Percentiles rank a stretch among this genome's conserved stretches.
Conservation (phyloP, 2,113 vertebrate genomes). For the Gallinago media region DNA sequence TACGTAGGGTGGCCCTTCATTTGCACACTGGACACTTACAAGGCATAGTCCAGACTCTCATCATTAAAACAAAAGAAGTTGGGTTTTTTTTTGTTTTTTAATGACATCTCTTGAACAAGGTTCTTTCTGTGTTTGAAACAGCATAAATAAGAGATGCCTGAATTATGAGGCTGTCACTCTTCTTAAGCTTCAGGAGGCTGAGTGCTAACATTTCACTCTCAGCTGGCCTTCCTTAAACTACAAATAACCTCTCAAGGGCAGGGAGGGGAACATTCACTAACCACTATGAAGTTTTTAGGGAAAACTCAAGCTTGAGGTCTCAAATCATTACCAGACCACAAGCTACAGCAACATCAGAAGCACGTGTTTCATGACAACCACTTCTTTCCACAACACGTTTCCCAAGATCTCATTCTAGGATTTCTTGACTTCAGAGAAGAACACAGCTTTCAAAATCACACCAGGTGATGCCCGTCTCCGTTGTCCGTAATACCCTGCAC, state of each 20-base stretch:
- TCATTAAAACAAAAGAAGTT: conserved; percentile 51
- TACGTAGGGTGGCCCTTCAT: conserved; percentile 10
- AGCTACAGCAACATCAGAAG: not conserved
- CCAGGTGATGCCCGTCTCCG: not conserved
- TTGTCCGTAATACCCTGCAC: rapidly evolving
- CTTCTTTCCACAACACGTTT: not conserved
- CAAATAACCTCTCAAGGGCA: not conserved
- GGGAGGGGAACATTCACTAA: not conserved
- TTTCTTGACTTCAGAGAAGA: not conserved
- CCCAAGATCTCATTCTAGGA: not conserved
- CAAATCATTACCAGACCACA: not conserved
- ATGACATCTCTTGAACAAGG: conserved; percentile 42
- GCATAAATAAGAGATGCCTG: conserved; percentile 56
- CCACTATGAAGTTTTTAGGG: not conserved
- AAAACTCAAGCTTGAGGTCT: not conserved
- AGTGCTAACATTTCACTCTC: not conserved
- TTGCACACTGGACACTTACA: conserved; percentile 38
- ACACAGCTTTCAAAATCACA: not conserved
- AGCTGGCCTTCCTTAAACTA: not conserved
- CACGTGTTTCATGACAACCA: not conserved
- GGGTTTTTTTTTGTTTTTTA: not conserved
- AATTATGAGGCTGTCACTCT: not conserved
- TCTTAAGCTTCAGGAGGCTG: not conserved
- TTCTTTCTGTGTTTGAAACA: conserved; percentile 44
- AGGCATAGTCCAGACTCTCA: conserved; percentile 29